Conservation (phyloP, 2,797 vertebrate genomes). For the Euphonia xanthogaster region DNA sequence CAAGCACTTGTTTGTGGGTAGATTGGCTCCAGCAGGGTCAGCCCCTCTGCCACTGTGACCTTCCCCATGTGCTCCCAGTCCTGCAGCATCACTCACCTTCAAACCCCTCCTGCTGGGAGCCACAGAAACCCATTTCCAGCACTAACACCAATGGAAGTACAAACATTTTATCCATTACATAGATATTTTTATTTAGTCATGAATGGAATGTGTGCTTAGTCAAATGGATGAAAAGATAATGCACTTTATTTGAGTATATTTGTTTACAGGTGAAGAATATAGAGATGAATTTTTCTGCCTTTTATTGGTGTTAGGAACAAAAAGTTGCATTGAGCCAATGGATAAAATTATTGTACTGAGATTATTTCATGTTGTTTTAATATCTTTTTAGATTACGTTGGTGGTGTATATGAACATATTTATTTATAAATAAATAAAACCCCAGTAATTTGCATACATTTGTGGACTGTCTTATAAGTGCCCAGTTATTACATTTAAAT, state of each 20-base stretch:
- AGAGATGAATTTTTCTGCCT: not conserved
- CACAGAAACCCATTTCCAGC: not conserved
- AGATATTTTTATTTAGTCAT: not conserved
- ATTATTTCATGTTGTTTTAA: not conserved
- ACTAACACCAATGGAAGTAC: not conserved
- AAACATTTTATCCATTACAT: not conserved
- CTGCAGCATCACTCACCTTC: not conserved
- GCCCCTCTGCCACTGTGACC: not conserved
- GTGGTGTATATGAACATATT: not conserved
- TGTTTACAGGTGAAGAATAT: not conserved
- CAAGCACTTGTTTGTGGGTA: not conserved
- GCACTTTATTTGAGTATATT: not conserved
- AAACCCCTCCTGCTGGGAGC: not conserved
- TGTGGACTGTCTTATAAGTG: not conserved
- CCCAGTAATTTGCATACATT: not conserved
- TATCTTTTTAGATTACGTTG: not conserved
- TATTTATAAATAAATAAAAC: slow-evolving; percentile 27
- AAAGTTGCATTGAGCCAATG: not conserved
- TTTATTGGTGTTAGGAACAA: not conserved
- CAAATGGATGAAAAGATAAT: not conserved
- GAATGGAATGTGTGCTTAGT: not conserved
- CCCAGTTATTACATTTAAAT: not conserved
- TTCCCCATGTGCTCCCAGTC: fast-evolving
- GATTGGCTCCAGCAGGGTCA: not conserved
- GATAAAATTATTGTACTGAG: not conserved